Evolutionary conservation across 2,113 vertebrate species (phyloP), one percentile per base, ranked within the genome.

Genomic region (Hucho hucho): DNA sequence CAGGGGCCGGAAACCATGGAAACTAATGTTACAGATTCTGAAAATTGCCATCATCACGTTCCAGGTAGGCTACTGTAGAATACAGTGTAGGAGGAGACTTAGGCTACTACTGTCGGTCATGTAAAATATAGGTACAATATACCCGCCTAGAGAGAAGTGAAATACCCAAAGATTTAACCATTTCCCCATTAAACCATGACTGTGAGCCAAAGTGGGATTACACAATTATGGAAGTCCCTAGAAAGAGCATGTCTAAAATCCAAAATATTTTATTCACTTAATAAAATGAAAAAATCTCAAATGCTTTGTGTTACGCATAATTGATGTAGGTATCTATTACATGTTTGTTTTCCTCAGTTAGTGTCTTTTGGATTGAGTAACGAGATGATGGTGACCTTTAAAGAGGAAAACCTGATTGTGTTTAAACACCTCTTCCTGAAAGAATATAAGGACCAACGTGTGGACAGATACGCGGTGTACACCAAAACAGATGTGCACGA

Each of bases 321-420:
- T 43, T 43, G 37, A 43, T 43, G 9, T 11, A 11, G 11, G 37
- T 43, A 43, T 43, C 37, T 43, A 43, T 43, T 43, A 43, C 37
- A 11, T 12, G 37, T 43, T 16, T 53, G 49, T 53, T 28, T 7
- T 6, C 64, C 84, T 75, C 88, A 98, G 97, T 90, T 99, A 29
- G 95, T 97, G n/a, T 89, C 95, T 56, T 99, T 99, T 81, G 97
- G 97, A 22, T 80, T 98, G 82, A 98, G 96, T 87, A 99, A 99
- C 75, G 94, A 98, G 85, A 98, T 98, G 97, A 95, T 97, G 81
- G 97, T 98, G 69, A 93, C 94, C 64, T 99, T 99, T 89, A 97
- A 96, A 89, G 96, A 97, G 24, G 95, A 98, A 77, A 98, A 96
- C 81, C 94, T 96, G 4, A 75, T 94, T 75, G 93, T 95, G 1